Evolutionary conservation across 2,113 vertebrate genomes (phyloP).

Genomic region (Seriola rivoliana): DNA sequence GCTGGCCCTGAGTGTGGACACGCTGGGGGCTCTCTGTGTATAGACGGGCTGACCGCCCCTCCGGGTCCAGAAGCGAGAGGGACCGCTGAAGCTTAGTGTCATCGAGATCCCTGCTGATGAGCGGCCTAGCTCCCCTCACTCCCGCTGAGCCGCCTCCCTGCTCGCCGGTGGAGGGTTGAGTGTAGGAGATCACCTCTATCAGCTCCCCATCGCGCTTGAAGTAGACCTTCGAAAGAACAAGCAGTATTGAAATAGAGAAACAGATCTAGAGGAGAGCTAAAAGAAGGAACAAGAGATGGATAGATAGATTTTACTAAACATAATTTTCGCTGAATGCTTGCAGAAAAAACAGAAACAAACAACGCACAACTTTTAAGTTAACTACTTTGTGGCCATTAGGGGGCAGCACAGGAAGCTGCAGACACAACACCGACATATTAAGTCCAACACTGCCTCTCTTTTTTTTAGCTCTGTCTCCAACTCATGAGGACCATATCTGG

Average conservation of each 20-base stretch:
- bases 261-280: not conserved
- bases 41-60: constrained; percentile 75
- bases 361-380: too few species aligned
- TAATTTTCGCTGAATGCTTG: too few species aligned
- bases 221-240: constrained; percentile 87
- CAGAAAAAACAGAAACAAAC: too few species aligned
- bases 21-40: constrained; percentile 85
- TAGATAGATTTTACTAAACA: not conserved
- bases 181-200: constrained; percentile 91
- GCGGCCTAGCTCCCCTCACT: constrained; percentile 87
- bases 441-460: not conserved
- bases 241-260: not conserved
- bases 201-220: constrained; percentile 96
- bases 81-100: constrained; percentile 96
- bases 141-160: constrained; percentile 77
- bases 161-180: constrained; percentile 78
- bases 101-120: constrained; percentile 92
- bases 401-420: not conserved
- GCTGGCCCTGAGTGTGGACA: constrained; percentile 82
- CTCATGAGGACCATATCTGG: not conserved
- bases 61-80: constrained; percentile 87
- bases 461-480: not conserved
- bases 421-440: not conserved
- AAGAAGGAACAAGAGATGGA: not conserved
- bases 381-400: not conserved